These are phyloP conservation scores for Miichthys miiuy DNA, from an alignment of 2,797 vertebrate species.

Conservation along the genomic window DNA sequence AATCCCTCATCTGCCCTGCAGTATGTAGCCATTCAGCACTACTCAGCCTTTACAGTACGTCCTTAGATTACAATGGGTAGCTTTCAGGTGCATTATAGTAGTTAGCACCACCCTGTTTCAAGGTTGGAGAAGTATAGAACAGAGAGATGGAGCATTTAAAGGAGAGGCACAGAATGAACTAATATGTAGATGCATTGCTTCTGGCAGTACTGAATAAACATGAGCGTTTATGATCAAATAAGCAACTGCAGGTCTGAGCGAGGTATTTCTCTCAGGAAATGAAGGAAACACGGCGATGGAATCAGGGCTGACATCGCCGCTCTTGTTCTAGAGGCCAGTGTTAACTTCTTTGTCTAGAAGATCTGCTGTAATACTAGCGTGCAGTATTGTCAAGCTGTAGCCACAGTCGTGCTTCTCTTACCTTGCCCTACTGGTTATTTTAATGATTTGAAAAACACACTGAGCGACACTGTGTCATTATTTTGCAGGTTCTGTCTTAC, in stretches of 20 bases:
- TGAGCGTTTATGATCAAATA: conserved; percentile 82
- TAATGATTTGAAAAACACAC: conserved; percentile 34
- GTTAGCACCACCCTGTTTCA: conserved; percentile 54
- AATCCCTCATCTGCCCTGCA: conserved; percentile 73
- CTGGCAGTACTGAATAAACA: conserved; percentile 83
- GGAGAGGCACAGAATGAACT: conserved; percentile 54
- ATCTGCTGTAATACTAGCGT: conserved; percentile 15
- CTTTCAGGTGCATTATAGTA: conserved; percentile 59
- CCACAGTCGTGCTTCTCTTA: conserved; percentile 3
- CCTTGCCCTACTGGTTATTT: conserved; percentile 17
- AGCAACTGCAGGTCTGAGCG: conserved; percentile 67
- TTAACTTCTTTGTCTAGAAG: conserved; percentile 50
- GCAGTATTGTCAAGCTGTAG: conserved; percentile 15
- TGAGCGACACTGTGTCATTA: conserved; percentile 52
- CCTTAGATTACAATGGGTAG: conserved; percentile 63
- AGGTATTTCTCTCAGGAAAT: conserved; percentile 78
- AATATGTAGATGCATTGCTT: conserved; percentile 68
- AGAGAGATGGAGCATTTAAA: conserved; percentile 44
- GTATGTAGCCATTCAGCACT: conserved; percentile 67
- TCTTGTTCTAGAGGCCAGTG: conserved; percentile 53
- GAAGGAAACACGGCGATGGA: conserved; percentile 59
- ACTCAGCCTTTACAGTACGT: conserved; percentile 58
- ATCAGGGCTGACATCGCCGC: conserved; percentile 62
- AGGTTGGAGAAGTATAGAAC: conserved; percentile 33
- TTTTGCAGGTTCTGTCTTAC: conserved; percentile 94